phyloP scores from a whole-genome alignment of 2,113 vertebrate species.

The Myotis yumanensis region DNA sequence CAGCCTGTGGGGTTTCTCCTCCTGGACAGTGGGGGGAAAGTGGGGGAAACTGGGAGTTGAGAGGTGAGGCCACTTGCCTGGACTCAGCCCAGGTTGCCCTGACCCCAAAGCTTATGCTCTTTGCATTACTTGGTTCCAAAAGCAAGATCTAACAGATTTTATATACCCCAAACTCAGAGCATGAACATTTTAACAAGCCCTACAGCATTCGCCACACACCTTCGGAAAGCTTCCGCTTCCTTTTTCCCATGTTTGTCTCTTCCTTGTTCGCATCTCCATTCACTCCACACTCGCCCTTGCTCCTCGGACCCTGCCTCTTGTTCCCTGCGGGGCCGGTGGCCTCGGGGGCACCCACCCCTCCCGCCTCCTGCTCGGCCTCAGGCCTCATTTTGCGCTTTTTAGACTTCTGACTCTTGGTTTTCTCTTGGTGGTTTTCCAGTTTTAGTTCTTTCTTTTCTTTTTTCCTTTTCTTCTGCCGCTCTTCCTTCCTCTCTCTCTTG shows the following conservation, averaged over 20 bases:
- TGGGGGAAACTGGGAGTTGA: rapidly evolving
- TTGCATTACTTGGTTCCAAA: neutral
- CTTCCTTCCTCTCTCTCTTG: conserved; percentile 91
- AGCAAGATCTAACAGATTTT: rapidly evolving
- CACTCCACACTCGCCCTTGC: neutral
- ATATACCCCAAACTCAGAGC: rapidly evolving
- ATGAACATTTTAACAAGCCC: neutral
- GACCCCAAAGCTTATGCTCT: neutral
- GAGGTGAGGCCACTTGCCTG: too few relatives aligned
- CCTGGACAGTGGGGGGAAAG: rapidly evolving
- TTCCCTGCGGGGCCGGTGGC: conserved; percentile 56
- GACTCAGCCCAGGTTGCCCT: neutral
- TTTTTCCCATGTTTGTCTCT: conserved; percentile 65
- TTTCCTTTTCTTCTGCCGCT: conserved; percentile 87
- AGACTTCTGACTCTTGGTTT: conserved; percentile 67
- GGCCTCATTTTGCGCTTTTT: conserved; percentile 79
- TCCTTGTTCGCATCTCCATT: neutral
- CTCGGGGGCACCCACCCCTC: neutral
- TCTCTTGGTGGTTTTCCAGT: conserved; percentile 63
- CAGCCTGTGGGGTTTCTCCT: rapidly evolving
- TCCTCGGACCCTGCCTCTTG: conserved; percentile 75
- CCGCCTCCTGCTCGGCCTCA: conserved; percentile 25
- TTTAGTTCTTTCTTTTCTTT: conserved; percentile 84
- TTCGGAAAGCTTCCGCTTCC: conserved; percentile 78
- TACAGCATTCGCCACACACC: conserved; percentile 65